Base-by-base conservation (phyloP, 2,113 vertebrate species). In the Serilophus lunatus region DNA sequence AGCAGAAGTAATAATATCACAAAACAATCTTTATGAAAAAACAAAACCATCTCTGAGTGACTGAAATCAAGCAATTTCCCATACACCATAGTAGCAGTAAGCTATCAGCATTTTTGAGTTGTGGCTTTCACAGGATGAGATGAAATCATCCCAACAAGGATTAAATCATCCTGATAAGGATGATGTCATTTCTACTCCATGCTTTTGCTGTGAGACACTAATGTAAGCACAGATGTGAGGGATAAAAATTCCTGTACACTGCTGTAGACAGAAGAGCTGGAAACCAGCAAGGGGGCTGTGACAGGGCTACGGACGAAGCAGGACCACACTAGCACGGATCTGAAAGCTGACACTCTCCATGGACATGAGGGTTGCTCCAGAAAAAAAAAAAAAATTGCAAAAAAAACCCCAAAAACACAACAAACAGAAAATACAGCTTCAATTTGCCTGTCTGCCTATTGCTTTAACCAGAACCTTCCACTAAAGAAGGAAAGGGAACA, bases 81-180 rank as follows among this genome's bases (percentile, higher is more conserved):
- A 31, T 3, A 38, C 10, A 28, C 25, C 33, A 13, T 1, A 2
- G 5, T 0, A 38, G 65, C 42, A 87, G 47, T 0, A 59, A 38
- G 29, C 85, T 44, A 26, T 40, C 2, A 3, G 25, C 5, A 1
- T 5, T 63, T 77, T 15, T 44, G 49, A 47, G 24, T 56, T 82
- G 59, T 63, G 47, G 42, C 53, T 68, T 68, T 31, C 29, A 17
- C 1, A 13, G 33, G 66, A 33, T 38, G 36, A 54, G 38, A 47
- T 47, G 45, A 47, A 47, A 47, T 47, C 19, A 47, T 47, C 45
- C 18, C 45, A 47, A 22, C 22, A 47, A 47, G 19, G 45, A 47
- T 47, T 47, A 10, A 20, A 47, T 47, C 45, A 47, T 22, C 45
- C 45, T 77, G 44, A 11, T 17, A 54, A 42, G 54, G 63, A 22